Percentiles rank a stretch among this genome's conserved stretches.
Conservation (phyloP, 2,888 invertebrate genomes). For the Arge pagana region DNA sequence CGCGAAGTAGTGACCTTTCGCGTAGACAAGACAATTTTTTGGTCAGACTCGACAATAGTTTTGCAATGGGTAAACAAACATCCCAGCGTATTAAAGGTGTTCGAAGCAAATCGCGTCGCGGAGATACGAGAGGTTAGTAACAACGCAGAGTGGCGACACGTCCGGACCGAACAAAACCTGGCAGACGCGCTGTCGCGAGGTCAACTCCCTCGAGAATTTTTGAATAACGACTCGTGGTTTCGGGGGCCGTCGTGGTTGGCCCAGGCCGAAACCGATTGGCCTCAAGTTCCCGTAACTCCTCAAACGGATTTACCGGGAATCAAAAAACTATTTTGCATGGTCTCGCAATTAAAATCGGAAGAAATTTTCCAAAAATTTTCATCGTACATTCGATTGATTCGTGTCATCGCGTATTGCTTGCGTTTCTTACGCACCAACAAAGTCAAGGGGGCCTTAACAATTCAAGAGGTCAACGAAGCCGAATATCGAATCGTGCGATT, state of each 20-base stretch:
- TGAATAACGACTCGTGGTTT: slow-evolving; percentile 18
- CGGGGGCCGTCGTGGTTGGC: slow-evolving; percentile 26
- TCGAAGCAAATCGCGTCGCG: slow-evolving; percentile 34
- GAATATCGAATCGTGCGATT: slow-evolving; percentile 5
- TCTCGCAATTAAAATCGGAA: no score
- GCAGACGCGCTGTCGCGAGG: slow-evolving; percentile 33
- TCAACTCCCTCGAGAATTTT: slow-evolving; percentile 23
- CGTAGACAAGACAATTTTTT: slow-evolving; percentile 25
- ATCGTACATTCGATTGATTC: not conserved
- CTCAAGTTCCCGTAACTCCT: not conserved
- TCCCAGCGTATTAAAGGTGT: slow-evolving; percentile 29
- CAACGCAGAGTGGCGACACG: slow-evolving; percentile 26
- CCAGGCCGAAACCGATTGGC: slow-evolving; percentile 19
- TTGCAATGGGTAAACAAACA: slow-evolving; percentile 32
- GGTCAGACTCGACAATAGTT: slow-evolving; percentile 36
- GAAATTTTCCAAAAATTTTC: slow-evolving; percentile 11
- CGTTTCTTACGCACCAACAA: not conserved
- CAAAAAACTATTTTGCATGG: no score
- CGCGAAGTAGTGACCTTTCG: slow-evolving; percentile 7
- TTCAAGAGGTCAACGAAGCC: slow-evolving; percentile 16
- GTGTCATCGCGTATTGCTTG: slow-evolving; percentile 21
- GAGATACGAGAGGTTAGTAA: slow-evolving; percentile 31
- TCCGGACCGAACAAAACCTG: slow-evolving; percentile 28
- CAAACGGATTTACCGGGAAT: slow-evolving; percentile 5
- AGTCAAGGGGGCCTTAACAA: not conserved